Evolutionary conservation across 2,888 invertebrate genomes (phyloP).

Genomic region (Mythimna albipuncta): DNA sequence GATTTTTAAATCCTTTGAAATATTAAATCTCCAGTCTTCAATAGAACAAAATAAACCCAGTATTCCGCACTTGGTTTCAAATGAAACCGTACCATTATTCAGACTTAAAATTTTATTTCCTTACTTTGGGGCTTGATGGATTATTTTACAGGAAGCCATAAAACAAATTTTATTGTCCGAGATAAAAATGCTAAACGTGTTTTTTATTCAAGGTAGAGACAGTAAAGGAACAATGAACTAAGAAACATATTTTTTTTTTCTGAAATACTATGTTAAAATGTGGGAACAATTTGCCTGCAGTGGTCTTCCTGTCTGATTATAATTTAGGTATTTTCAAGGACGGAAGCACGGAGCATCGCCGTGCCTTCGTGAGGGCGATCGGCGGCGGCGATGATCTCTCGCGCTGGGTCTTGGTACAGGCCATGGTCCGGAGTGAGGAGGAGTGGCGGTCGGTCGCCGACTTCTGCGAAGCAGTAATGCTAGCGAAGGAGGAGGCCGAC

Average conservation of each 20-base stretch:
- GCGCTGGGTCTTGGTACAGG: too few relatives aligned
- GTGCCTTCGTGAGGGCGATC: too few relatives aligned
- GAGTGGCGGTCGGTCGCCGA: too few relatives aligned
- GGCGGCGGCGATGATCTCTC: too few relatives aligned
- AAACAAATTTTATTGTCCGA: constrained; percentile 47
- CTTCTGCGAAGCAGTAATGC: too few relatives aligned
- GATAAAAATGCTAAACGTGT: constrained; percentile 47
- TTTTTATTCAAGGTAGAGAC: constrained; percentile 40
- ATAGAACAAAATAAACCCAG: not conserved
- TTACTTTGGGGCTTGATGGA: constrained; percentile 30
- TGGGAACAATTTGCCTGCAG: too few relatives aligned
- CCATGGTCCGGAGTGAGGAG: too few relatives aligned
- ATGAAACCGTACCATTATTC: constrained; percentile 37
- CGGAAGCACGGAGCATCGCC: too few relatives aligned
- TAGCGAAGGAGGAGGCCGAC: too few relatives aligned
- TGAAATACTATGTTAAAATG: too few relatives aligned
- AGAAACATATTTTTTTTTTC: not conserved
- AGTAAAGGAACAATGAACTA: constrained; percentile 25
- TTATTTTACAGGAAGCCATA: constrained; percentile 36
- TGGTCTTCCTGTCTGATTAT: too few relatives aligned
- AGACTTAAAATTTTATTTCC: constrained; percentile 47
- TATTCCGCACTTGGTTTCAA: constrained; percentile 9
- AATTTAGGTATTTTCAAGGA: too few relatives aligned
- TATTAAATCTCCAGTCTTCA: not conserved
- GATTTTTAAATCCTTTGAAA: not conserved